A percentile compares a stretch with the other conserved stretches of the same genome.
These are phyloP conservation scores for Prolemur simus DNA, from an alignment of 2,113 vertebrate species.

Conservation along the genomic window DNA sequence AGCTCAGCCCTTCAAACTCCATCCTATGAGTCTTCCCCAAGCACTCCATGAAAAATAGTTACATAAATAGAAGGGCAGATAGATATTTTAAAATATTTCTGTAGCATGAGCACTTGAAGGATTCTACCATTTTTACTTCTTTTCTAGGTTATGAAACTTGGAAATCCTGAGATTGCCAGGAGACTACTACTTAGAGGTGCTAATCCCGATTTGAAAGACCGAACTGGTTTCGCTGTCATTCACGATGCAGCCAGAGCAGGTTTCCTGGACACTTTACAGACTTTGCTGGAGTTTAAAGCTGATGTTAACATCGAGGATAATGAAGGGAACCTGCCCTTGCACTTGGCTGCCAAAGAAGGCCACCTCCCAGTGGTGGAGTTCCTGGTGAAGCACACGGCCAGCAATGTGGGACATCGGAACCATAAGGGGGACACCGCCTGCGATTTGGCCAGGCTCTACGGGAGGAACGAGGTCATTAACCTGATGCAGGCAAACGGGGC, in stretches of 20 bases:
- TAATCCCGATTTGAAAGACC: slow-evolving; percentile 89
- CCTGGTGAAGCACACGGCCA: slow-evolving; percentile 82
- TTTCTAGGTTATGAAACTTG: slow-evolving; percentile 91
- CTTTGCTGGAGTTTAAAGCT: slow-evolving; percentile 87
- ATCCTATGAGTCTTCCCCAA: background rate
- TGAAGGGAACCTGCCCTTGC: slow-evolving; percentile 91
- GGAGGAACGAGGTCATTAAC: slow-evolving; percentile 76
- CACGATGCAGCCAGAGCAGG: slow-evolving; percentile 95
- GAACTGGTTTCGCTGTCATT: slow-evolving; percentile 87
- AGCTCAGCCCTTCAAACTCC: background rate
- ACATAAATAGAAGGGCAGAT: background rate
- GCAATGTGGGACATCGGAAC: slow-evolving; percentile 84
- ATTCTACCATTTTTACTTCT: slow-evolving; percentile 58
- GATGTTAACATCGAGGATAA: slow-evolving; percentile 89
- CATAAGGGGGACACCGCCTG: slow-evolving; percentile 84
- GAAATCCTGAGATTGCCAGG: slow-evolving; percentile 86
- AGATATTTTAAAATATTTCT: slow-evolving; percentile 40
- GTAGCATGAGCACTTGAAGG: slow-evolving; percentile 38
- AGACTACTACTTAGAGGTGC: slow-evolving; percentile 87
- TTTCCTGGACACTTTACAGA: slow-evolving; percentile 90
- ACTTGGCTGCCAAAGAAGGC: slow-evolving; percentile 91
- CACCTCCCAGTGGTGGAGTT: slow-evolving; percentile 87
- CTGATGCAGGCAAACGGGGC: slow-evolving; percentile 80
- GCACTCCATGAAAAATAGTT: slow-evolving; percentile 26
- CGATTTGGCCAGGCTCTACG: slow-evolving; percentile 85